Base-by-base conservation (phyloP, 2,888 invertebrate species). In the Drosophila meridiana region DNA sequence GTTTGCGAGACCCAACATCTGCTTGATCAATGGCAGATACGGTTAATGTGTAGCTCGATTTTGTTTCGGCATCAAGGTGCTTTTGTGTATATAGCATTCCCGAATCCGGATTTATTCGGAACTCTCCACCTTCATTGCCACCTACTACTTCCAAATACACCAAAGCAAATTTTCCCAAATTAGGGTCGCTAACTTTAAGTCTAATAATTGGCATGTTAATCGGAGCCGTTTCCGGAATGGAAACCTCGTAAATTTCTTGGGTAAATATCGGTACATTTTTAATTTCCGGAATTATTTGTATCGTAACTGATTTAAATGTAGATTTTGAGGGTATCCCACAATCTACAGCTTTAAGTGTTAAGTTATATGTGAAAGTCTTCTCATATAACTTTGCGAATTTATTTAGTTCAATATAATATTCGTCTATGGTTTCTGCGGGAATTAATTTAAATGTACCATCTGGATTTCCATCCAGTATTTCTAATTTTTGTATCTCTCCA, bases 1-100 rank as follows among this genome's bases (percentile, higher is more conserved):
- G 97, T 87, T 97, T 96, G 57, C 97, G 94, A 14, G 96, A 95
- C 2, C 97, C 97, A 0, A 95, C 95, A 91, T 97, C 96, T 2
- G 97, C 97, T 91, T 97, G 97, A 93, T 98, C 98, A 43, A 97
- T 95, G 0, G 98, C 98, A 9, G 97, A 96, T 11, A 98, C 97
- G 0, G 98, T 98, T 50, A 98, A 94, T 20, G 97, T 97, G 92
- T 98, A 98, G 78, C 96, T 95, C 2, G 96, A 95, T 91, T 96
- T 96, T 62, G 94, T 94, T 94, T 99, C 99, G 0, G 98, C 97
- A 92, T 99, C 98, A 32, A 99, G 94, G 43, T 94, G 93, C 40
- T 96, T 96, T 14, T 96, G 96, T 0, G 98, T 98, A 91, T 97
- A 97, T 2, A 99, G 93, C 94, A 98, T 97, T 2, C 99, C 99